Base-by-base conservation (phyloP, 2,888 invertebrate species). In the Stegophylla sp. region DNA sequence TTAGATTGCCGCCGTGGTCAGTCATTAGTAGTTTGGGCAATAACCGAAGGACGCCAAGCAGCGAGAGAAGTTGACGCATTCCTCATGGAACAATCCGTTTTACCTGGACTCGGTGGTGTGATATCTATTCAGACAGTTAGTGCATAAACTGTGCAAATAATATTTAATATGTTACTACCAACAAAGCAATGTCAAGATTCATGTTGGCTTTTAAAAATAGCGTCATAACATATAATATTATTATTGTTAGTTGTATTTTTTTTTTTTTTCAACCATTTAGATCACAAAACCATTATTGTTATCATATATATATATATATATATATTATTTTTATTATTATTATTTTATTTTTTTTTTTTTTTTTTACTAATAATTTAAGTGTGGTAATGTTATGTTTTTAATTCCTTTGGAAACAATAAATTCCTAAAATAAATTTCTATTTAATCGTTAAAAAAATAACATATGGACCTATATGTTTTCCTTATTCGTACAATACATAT, bases 1-100 rank as follows among this genome's bases (percentile, higher is more conserved):
- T 83, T 86, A 96, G 99, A 99, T 89, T 99, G 98, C 87, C 93
- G 97, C 51, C 92, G 98, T 84, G 99, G 99, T n/a, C 99, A 99
- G 86, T 98, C 98, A 0, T 89, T 99, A 82, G 97, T 99, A 5
- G 99, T 99, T 12, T 98, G 98, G 96, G 99, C 98, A 26, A 99
- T 99, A 83, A 90, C 95, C 0, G 99, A 99, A 87, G 99, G 99
- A 1, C 90, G 99, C n/a, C 98, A 97, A 88, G 98, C 97, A 12
- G 99, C 99, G 17, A 89, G 97, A 63, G 94, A 96, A 84, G 93
- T 98, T 2, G 99, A 99, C 87, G 89, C 92, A 76, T 93, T 91
- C 87, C 90, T 99, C 20, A 91, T 91, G 85, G 90, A 90, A 67
- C 91, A 91, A n/a, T 95, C 97, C 7, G 90, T 91, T 9, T 89